Conservation (phyloP, 37 sponge, comb jelly and placozoan species). For the Amphimedon queenslandica region DNA sequence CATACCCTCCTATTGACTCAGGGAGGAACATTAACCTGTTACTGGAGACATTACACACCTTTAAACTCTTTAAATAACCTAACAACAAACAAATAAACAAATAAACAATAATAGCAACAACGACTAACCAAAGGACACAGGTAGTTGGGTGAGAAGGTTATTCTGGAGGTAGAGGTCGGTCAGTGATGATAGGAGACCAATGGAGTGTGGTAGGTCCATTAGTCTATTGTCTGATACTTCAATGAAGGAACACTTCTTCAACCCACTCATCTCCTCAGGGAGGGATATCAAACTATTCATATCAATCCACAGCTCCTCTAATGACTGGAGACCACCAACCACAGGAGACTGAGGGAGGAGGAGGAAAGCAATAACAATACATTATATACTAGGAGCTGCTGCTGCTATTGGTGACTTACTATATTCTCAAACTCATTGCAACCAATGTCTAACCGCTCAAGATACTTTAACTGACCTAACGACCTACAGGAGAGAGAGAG, state of each 20-base stretch:
- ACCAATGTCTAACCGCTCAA: slow-evolving; percentile 53
- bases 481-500: slow-evolving; percentile 29
- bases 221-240: slow-evolving; percentile 71
- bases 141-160: slow-evolving; percentile 53
- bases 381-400: too few species aligned
- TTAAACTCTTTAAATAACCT: too few species aligned
- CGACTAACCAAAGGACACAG: slow-evolving; percentile 46
- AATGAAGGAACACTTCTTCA: slow-evolving; percentile 43
- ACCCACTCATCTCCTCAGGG: slow-evolving; percentile 39
- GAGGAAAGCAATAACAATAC: too few species aligned
- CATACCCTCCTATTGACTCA: too few species aligned
- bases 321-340: slow-evolving; percentile 38
- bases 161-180: slow-evolving; percentile 59
- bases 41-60: too few species aligned
- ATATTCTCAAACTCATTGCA: slow-evolving; percentile 39
- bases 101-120: not conserved
- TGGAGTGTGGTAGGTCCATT: slow-evolving; percentile 42
- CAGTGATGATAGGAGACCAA: slow-evolving; percentile 33
- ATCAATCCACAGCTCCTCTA: slow-evolving; percentile 76
- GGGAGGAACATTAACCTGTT: too few species aligned
- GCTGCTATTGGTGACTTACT: too few species aligned
- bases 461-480: slow-evolving; percentile 32
- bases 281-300: slow-evolving; percentile 37
- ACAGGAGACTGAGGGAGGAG: slow-evolving; percentile 33
- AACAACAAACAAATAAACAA: too few species aligned